Percentiles rank a stretch among this genome's conserved stretches.
Conservation (phyloP, 2,888 invertebrate genomes). For the Acanthosepion pharaonis region DNA sequence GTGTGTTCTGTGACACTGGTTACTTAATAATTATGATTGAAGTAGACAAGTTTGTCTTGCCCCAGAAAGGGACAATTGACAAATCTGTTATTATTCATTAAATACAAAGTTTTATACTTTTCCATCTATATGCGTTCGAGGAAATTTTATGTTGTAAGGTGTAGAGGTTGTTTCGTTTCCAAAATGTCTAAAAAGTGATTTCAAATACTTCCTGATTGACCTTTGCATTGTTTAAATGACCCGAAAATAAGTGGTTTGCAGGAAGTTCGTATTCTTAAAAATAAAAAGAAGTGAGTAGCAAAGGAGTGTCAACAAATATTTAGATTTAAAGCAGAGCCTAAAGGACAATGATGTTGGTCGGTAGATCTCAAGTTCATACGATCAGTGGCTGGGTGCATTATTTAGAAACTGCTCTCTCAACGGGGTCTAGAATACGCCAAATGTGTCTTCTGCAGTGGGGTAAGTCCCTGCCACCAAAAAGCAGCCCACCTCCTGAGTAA, state of each 20-base stretch:
- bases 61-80: not conserved
- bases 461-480: too few relatives aligned
- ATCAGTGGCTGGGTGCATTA: not conserved
- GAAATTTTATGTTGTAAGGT: not conserved
- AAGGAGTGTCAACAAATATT: not conserved
- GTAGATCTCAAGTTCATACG: not conserved
- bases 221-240: not conserved
- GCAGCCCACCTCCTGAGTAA: too few relatives aligned
- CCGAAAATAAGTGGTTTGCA: not conserved
- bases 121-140: not conserved
- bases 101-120: not conserved
- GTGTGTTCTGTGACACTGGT: not conserved
- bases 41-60: not conserved
- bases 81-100: not conserved
- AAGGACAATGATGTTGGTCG: not conserved
- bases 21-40: slow-evolving; percentile 7
- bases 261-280: not conserved
- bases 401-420: too few relatives aligned
- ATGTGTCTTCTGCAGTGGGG: too few relatives aligned
- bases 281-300: not conserved
- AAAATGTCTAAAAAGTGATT: not conserved
- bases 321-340: not conserved
- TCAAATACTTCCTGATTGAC: not conserved
- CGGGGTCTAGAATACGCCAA: too few relatives aligned
- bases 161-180: not conserved